A percentile compares a stretch with the other conserved stretches of the same genome.
These are phyloP conservation scores for Peromyscus nudipes DNA, from an alignment of 2,797 vertebrate species.

Conservation along the genomic window DNA sequence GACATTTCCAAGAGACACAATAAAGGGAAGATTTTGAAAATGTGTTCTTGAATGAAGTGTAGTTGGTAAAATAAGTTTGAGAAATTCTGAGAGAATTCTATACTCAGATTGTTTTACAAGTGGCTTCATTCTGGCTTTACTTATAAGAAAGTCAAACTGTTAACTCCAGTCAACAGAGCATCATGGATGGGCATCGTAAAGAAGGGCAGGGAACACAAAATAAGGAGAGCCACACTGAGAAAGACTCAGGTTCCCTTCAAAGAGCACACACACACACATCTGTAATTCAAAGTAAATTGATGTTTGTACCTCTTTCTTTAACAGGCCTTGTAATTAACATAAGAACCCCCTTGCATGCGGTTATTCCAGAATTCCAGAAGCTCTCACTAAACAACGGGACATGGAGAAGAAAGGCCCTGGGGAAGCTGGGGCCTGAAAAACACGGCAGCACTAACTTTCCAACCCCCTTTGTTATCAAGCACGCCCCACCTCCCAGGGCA, in stretches of 20 bases:
- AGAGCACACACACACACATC: neutral
- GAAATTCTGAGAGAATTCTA: conserved; percentile 25
- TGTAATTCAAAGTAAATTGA: neutral
- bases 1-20: conserved; percentile 22
- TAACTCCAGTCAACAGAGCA: neutral
- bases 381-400: neutral
- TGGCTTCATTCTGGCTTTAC: conserved; percentile 11
- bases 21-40: neutral
- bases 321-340: neutral
- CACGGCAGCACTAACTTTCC: neutral
- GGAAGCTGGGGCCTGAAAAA: neutral
- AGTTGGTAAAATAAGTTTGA: conserved; percentile 25
- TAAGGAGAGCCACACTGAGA: neutral
- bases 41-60: conserved; percentile 29
- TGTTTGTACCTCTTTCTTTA: neutral
- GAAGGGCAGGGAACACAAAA: neutral
- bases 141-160: conserved; percentile 28
- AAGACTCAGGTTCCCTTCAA: neutral
- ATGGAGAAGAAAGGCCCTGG: neutral
- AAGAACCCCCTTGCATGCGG: neutral
- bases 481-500: neutral
- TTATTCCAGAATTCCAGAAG: neutral
- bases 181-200: neutral
- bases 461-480: neutral
- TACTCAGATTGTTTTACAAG: neutral